Percentiles rank a stretch among this genome's conserved stretches.
Conservation (phyloP, 2,113 vertebrate species). For the Panthera leo region DNA sequence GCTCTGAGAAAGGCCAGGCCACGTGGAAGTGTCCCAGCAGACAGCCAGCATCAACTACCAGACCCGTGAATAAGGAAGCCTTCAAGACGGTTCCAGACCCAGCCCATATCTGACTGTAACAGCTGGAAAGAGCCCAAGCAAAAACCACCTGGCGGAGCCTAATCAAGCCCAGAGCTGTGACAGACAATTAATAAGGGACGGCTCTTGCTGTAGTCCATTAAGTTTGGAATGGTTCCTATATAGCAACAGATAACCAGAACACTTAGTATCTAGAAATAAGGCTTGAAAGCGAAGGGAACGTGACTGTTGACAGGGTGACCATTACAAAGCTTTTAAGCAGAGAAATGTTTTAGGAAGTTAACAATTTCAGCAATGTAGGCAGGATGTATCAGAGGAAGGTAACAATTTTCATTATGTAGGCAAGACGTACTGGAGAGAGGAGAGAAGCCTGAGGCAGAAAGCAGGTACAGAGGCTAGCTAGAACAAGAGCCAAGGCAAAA, state of each 20-base stretch:
- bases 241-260: not conserved
- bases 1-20: not conserved
- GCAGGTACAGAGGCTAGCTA: accelerated
- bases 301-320: not conserved
- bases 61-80: not conserved
- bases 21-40: not conserved
- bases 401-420: no score
- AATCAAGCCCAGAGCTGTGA: not conserved
- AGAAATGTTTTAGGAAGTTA: not conserved
- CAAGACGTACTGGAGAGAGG: not conserved
- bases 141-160: not conserved
- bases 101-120: not conserved
- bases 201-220: no score
- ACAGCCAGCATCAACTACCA: not conserved
- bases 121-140: not conserved
- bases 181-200: not conserved
- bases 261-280: not conserved
- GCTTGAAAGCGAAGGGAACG: not conserved
- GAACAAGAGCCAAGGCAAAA: not conserved
- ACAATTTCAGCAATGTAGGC: not conserved
- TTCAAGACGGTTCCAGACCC: no score
- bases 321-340: not conserved
- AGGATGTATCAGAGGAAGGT: not conserved
- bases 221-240: not conserved
- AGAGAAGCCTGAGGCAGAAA: not conserved